Evolutionary conservation across 2,888 invertebrate genomes (phyloP).

Genomic region (Dorcus parallelipipedus): DNA sequence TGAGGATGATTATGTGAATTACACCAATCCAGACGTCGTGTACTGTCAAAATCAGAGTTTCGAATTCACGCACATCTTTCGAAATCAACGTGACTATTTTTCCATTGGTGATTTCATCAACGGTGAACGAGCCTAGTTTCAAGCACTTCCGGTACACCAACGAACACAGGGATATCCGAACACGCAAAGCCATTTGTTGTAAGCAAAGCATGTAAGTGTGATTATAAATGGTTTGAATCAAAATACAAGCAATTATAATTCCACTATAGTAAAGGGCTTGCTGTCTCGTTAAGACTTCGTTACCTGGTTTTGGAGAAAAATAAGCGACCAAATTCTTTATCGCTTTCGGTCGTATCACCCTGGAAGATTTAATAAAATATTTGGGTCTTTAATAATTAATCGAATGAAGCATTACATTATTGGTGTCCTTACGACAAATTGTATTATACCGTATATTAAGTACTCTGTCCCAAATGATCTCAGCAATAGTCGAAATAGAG

Average conservation of each 20-base stretch:
- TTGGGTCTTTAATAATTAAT: neutral
- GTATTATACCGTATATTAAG: slow-evolving; percentile 8
- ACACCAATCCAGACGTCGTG: slow-evolving; percentile 81
- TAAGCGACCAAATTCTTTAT: slow-evolving; percentile 63
- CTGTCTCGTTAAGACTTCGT: slow-evolving; percentile 47
- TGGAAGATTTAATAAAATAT: slow-evolving; percentile 33
- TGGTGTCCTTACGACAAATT: slow-evolving; percentile 17
- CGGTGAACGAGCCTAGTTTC: slow-evolving; percentile 71
- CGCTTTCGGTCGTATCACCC: slow-evolving; percentile 62
- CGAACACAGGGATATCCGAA: slow-evolving; percentile 68
- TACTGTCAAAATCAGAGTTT: slow-evolving; percentile 71
- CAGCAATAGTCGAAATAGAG: slow-evolving; percentile 16
- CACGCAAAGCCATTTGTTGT: slow-evolving; percentile 66
- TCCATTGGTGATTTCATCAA: slow-evolving; percentile 76
- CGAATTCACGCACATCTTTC: slow-evolving; percentile 83
- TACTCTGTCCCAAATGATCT: slow-evolving; percentile 22
- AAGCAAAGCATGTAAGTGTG: slow-evolving; percentile 74
- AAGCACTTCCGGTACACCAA: slow-evolving; percentile 73
- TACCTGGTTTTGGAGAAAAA: slow-evolving; percentile 53
- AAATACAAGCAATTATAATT: slow-evolving; percentile 59
- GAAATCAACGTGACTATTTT: slow-evolving; percentile 55
- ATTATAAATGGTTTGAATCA: slow-evolving; percentile 57
- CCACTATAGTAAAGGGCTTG: slow-evolving; percentile 66
- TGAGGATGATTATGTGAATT: slow-evolving; percentile 66
- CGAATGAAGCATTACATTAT: slow-evolving; percentile 16